These are phyloP conservation scores for Macrophya annulata DNA, from an alignment of 2,888 invertebrate species.

Conservation along the genomic window DNA sequence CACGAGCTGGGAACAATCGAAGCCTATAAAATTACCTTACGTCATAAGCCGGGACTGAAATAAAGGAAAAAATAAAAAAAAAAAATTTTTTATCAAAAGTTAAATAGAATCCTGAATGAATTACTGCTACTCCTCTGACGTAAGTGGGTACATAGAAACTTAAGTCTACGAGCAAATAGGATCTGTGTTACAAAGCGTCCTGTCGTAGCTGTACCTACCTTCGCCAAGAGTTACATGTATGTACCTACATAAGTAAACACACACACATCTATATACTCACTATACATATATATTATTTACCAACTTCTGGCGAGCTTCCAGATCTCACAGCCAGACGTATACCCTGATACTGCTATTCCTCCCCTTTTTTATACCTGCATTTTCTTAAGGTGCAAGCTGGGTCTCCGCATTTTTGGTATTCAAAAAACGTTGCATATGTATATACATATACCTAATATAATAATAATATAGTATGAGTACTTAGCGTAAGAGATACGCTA, in stretches of 20 bases:
- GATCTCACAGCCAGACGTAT: not conserved
- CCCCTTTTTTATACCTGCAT: constrained; percentile 34
- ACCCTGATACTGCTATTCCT: not conserved
- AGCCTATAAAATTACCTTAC: not conserved
- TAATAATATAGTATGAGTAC: not conserved
- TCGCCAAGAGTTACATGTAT: constrained; percentile 30
- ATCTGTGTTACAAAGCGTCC: constrained; percentile 31
- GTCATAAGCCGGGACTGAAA: not conserved
- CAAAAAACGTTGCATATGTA: not conserved
- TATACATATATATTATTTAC: constrained; percentile 27
- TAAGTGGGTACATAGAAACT: not conserved
- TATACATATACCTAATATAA: not conserved
- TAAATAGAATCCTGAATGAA: not conserved
- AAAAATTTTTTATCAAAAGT: not conserved
- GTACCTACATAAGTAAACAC: not conserved
- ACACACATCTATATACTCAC: not conserved
- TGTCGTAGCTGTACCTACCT: not conserved
- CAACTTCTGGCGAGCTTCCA: constrained; percentile 21
- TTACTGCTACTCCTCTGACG: not conserved
- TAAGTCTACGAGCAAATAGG: constrained; percentile 44
- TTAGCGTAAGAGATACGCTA: not conserved
- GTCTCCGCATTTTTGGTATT: not conserved
- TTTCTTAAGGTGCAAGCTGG: not conserved
- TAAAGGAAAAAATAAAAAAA: no score
- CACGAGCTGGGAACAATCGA: not conserved